These are phyloP conservation scores for Alcis repandata DNA, from an alignment of 2,888 invertebrate species.

Conservation along the genomic window DNA sequence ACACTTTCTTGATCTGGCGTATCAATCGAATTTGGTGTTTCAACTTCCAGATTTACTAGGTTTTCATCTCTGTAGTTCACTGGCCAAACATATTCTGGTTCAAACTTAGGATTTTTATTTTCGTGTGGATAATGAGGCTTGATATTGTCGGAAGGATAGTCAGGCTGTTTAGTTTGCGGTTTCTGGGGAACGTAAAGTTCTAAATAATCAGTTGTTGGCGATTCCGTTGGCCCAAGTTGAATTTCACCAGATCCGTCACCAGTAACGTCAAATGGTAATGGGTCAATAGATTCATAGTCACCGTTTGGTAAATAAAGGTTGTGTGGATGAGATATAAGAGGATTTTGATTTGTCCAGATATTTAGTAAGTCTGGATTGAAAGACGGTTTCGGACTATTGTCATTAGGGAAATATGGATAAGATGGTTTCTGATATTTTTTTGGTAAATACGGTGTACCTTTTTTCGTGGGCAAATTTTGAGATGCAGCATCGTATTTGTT, in stretches of 20 bases:
- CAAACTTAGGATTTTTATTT: background rate
- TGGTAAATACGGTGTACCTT: background rate
- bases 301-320: background rate
- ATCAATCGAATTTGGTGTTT: background rate
- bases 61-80: background rate
- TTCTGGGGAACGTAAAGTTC: background rate
- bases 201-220: background rate
- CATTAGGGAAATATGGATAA: background rate
- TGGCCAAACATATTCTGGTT: background rate
- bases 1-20: background rate
- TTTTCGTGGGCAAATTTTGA: background rate
- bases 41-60: background rate
- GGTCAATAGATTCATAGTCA: background rate
- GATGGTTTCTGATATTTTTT: background rate
- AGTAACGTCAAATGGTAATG: background rate
- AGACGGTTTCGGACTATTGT: too few species aligned
- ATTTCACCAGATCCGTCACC: slow-evolving; percentile 14
- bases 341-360: background rate
- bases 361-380: background rate
- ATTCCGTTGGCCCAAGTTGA: background rate
- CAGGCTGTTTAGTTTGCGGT: background rate
- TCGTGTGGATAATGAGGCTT: background rate
- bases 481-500: slow-evolving; percentile 3
- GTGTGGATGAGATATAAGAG: background rate
- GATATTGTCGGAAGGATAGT: background rate